Evolutionary conservation across 2,888 invertebrate species (phyloP).

Genomic region (Thumatha senex): DNA sequence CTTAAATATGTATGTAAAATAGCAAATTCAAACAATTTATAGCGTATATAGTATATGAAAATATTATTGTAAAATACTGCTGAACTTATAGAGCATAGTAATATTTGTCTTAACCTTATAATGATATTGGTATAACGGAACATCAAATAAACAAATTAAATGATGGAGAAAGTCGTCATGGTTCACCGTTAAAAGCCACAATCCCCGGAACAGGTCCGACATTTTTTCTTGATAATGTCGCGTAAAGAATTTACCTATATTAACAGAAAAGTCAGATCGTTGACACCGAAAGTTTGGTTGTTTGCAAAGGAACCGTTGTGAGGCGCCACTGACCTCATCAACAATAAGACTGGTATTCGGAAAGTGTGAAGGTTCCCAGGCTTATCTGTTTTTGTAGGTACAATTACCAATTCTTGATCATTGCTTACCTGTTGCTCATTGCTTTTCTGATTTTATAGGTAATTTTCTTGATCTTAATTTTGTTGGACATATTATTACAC

Average conservation of each 20-base stretch:
- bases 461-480: too few species aligned
- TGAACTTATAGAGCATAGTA: background rate
- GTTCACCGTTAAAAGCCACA: conserved; percentile 24
- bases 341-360: conserved; percentile 45
- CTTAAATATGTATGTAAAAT: too few species aligned
- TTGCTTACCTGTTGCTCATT: too few species aligned
- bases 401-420: too few species aligned
- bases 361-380: conserved; percentile 47
- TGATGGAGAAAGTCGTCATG: conserved; percentile 33
- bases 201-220: conserved; percentile 33
- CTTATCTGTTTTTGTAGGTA: conserved; percentile 13
- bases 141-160: conserved; percentile 8
- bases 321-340: conserved; percentile 46
- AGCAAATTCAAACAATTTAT: too few species aligned
- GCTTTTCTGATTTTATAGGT: too few species aligned
- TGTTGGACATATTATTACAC: too few species aligned
- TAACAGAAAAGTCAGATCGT: conserved; percentile 36
- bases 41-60: too few species aligned
- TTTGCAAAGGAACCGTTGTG: conserved; percentile 56
- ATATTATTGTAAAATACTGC: background rate
- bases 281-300: conserved; percentile 38
- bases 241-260: conserved; percentile 35
- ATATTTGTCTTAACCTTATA: background rate
- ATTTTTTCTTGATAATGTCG: conserved; percentile 17
- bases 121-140: conserved; percentile 12